Evolutionary conservation across 2,113 vertebrate genomes (phyloP), one percentile per base, ranked within the genome.

Genomic region (Corydoras sp.): DNA sequence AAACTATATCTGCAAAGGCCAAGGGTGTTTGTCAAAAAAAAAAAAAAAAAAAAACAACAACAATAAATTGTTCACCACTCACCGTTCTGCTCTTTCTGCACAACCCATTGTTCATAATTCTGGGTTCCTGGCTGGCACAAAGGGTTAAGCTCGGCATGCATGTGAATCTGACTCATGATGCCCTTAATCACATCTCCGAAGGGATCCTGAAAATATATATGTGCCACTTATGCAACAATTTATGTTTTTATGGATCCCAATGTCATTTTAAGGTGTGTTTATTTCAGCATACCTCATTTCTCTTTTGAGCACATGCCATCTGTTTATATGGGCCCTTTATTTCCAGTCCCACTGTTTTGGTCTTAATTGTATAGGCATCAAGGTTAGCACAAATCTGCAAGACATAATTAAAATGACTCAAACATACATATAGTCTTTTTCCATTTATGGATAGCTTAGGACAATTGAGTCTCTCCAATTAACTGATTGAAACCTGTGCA

Each of bases 321-420:
- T 79, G 88, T 87, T 97, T 98, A 61, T 65, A 84, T 0, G 88
- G 93, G 0, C 92, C 91, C 69, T 91, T 95, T 76, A 89, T 88
- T 67, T 88, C 87, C 3, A 85, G 62, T 53, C 83, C 83, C 4
- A 92, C 69, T 10, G 85, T 82, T 4, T 88, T 83, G 4, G 93
- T 97, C 92, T 92, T 94, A 79, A 99, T 95, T 75, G 82, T 89
- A 75, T 59, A 81, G n/a, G 96, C 93, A 76, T 99, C 97, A 75
- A 98, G 87, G 84, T 94, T 96, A 70, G 96, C 94, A 82, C 95
- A 99, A 72, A 99, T 95, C 96, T 99, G 78, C 9, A 81, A 65
- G 75, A 29, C 30, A 79, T 61, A 72, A 24, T 77, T 11, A 18
- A 66, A 62, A 76, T 54, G 10, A 81, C 9, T 66, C 48, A 15